Evolutionary conservation across 2,113 vertebrate species (phyloP), one percentile per base, ranked within the genome.

Genomic region (Calidris pygmaea): DNA sequence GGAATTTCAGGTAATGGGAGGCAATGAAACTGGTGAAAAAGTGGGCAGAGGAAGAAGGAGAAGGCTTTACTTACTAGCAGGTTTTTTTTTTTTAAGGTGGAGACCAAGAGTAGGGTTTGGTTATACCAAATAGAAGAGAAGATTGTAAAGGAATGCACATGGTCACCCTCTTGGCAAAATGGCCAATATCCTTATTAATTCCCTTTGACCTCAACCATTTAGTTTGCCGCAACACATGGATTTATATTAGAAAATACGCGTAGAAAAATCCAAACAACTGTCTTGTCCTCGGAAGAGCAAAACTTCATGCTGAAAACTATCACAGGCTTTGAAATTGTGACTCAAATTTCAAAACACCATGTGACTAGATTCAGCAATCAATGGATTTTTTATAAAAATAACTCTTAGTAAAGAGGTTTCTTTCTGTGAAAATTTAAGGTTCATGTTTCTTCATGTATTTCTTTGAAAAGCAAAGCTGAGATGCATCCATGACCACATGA

Each of bases 401-500:
- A 59, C 39, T 43, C 4, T 18, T 13, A 3, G 2, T 5, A 2
- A 60, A 39, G 35, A 73, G 43, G 34, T 29, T 82, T 86, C 41
- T 41, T 75, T 37, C 56, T n/a, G 12, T 76, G 74, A 48, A 68
- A 71, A 35, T 52, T 47, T 35, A 66, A 39, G 50, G 16, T 34
- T 70, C 53, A 7, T 14, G 11, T 58, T 81, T 76, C 43, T 50
- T 47, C 20, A 19, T 5, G 2, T 5, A 8, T 39, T 87, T 39
- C 35, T 74, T 47, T 12, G 10, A 55, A 53, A 67, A 74, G 47
- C 29, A 43, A 63, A 81, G 81, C 50, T 27, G 37, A 93, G 26
- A 56, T 5, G 4, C 37, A 59, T 43, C 47, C 52, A 68, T 8
- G 17, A 45, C 18, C 7, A 4, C 9, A 2, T 0, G 7, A 41